These are phyloP conservation scores for Myiozetetes cayanensis DNA, from an alignment of 2,113 vertebrate genomes.

Conservation along the genomic window DNA sequence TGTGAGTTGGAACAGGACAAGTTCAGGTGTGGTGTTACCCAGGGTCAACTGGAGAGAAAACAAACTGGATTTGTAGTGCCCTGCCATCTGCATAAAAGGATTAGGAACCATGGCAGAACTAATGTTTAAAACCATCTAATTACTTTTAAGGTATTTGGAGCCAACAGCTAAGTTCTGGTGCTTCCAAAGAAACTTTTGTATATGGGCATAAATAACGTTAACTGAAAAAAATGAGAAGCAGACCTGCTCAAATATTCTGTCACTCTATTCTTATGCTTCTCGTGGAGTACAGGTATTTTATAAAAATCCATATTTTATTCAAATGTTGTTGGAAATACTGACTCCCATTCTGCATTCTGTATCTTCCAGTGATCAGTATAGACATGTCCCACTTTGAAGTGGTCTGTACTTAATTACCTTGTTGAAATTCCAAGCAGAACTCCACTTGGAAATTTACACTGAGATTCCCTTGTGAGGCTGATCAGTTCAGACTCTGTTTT, in stretches of 20 bases:
- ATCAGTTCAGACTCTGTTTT: conserved; percentile 35
- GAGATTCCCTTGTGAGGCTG: conserved; percentile 48
- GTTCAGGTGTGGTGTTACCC: background rate
- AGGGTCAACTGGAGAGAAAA: background rate
- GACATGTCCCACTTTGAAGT: conserved; percentile 48
- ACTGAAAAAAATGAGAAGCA: background rate
- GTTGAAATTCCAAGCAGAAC: conserved; percentile 57
- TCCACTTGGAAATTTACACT: conserved; percentile 42
- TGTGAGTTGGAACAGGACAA: background rate
- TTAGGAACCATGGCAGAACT: background rate
- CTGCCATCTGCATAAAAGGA: background rate
- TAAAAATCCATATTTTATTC: background rate
- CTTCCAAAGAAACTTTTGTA: background rate
- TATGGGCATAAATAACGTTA: background rate
- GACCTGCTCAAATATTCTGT: background rate
- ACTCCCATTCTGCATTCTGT: background rate
- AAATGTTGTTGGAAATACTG: background rate
- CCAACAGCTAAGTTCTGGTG: background rate
- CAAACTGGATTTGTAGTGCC: background rate
- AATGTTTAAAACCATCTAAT: background rate
- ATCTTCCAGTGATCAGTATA: conserved; percentile 18
- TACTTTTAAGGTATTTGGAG: background rate
- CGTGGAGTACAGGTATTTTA: background rate
- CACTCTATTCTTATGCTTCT: background rate
- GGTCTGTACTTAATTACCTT: conserved; percentile 37